Evolutionary conservation across 2,888 invertebrate genomes (phyloP).

Genomic region (Arge pagana): DNA sequence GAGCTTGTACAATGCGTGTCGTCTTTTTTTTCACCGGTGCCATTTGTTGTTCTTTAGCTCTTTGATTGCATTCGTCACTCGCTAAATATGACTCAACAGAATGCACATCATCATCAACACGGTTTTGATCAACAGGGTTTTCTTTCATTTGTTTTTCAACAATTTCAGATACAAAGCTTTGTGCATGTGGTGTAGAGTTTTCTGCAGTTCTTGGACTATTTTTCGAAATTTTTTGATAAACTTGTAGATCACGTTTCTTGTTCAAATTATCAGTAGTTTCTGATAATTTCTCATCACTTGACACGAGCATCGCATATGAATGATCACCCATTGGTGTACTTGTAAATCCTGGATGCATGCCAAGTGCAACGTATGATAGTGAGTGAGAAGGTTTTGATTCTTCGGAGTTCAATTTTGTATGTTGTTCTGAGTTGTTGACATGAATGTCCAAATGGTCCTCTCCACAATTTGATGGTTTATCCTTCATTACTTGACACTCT

Average conservation of each 20-base stretch:
- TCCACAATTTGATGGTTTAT: conserved; percentile 1
- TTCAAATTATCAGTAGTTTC: background rate
- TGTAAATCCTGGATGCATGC: conserved; percentile 10
- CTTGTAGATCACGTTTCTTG: background rate
- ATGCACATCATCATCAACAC: background rate
- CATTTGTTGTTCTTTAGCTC: background rate
- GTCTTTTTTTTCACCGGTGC: conserved; percentile 9
- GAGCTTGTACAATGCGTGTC: background rate
- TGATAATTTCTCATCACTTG: conserved; percentile 1
- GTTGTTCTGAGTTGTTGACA: conserved; percentile 3
- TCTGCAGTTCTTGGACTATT: conserved; percentile 3
- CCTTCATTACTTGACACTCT: background rate
- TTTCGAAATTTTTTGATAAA: conserved; percentile 3
- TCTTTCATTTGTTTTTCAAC: conserved; percentile 1
- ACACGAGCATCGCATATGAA: conserved; percentile 7
- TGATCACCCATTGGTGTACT: conserved; percentile 13
- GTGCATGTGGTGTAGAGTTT: background rate
- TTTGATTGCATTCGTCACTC: background rate
- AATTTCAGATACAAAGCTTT: conserved; percentile 1
- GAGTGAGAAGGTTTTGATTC: background rate
- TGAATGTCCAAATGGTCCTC: conserved; percentile 1
- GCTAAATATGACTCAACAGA: background rate
- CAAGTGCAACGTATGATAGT: conserved; percentile 4
- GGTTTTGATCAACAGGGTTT: conserved; percentile 8
- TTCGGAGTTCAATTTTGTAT: background rate